Evolutionary conservation across 2,797 vertebrate species (phyloP), one percentile per base, ranked within the genome.

Genomic region (Astyanax mexicanus): DNA sequence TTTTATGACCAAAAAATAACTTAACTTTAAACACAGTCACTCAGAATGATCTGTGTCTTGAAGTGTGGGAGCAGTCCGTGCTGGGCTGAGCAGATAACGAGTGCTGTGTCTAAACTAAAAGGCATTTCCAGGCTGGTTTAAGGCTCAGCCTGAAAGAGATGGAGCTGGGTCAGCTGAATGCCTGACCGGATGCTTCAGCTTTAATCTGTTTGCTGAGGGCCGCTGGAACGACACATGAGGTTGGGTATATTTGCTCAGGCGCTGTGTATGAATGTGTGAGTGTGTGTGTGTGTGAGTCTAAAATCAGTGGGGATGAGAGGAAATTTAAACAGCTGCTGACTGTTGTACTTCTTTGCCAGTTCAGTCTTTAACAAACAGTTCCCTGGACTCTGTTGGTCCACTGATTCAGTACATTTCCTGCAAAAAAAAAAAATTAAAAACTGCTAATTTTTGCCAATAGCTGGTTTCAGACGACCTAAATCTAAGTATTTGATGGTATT

Each of bases 201-300:
- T 61, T 78, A 72, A 78, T 70, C 77, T 37, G 68, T 75, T 81
- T 75, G 57, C 69, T 51, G 62, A 68, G 52, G 45, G 55, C 72
- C 13, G 17, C 35, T 69, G 69, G 62, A 42, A 44, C 38, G 27
- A 69, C 64, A 52, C 62, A 44, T 65, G 42, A 74, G 38, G 55
- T 35, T 52, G 32, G 25, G 44, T 44, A 38, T 79, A 35, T 75
- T 79, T 79, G 69, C 49, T 79, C 69, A 23, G 57, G 60, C 38
- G 64, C 60, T 45, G 47, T 23, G 52, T 29, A 44, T 40, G 47
- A 60, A 15, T 17, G 64, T 68, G 57, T 27, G 15, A 74, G 51
- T 55, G 49, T 23, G 44, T 19, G 42, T 37, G 25, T 55, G 25
- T 71, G 47, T 29, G 17, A 45, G 51, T 35, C 27, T 29, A 17